These are phyloP conservation scores for Bactericera cockerelli DNA, from an alignment of 1,140 invertebrate genomes.

Conservation along the genomic window DNA sequence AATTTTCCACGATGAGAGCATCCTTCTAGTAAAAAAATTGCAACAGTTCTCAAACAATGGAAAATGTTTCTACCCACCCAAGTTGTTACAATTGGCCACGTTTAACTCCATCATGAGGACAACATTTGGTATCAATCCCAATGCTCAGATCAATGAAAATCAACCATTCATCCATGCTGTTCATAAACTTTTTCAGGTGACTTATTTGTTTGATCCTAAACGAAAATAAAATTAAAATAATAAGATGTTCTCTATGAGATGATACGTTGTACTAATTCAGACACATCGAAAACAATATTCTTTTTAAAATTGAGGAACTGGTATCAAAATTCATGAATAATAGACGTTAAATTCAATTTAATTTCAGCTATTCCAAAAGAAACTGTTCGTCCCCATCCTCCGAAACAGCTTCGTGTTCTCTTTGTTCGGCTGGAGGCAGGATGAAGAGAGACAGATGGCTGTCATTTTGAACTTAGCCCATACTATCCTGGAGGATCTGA, in stretches of 20 bases:
- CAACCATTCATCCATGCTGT: constrained; percentile 1
- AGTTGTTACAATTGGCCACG: neutral
- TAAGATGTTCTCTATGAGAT: too few relatives aligned
- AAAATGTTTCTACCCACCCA: neutral
- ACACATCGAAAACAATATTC: too few relatives aligned
- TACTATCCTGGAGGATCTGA: neutral
- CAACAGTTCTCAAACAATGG: neutral
- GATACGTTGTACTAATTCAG: too few relatives aligned
- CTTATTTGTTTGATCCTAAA: too few relatives aligned
- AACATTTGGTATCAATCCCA: neutral
- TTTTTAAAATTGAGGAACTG: too few relatives aligned
- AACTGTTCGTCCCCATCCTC: neutral
- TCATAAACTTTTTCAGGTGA: neutral
- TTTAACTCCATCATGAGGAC: neutral
- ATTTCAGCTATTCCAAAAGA: neutral
- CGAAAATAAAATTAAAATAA: too few relatives aligned
- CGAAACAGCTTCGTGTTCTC: neutral
- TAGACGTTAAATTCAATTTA: too few relatives aligned
- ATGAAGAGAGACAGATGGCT: neutral
- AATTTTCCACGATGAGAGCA: neutral
- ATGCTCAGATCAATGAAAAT: neutral
- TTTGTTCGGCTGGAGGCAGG: neutral
- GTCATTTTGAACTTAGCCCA: neutral
- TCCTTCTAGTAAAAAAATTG: neutral
- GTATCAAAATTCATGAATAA: too few relatives aligned